Evolutionary conservation across 1,140 invertebrate species (phyloP), one percentile per base, ranked within the genome.

Genomic region (Drosophila repletoides): DNA sequence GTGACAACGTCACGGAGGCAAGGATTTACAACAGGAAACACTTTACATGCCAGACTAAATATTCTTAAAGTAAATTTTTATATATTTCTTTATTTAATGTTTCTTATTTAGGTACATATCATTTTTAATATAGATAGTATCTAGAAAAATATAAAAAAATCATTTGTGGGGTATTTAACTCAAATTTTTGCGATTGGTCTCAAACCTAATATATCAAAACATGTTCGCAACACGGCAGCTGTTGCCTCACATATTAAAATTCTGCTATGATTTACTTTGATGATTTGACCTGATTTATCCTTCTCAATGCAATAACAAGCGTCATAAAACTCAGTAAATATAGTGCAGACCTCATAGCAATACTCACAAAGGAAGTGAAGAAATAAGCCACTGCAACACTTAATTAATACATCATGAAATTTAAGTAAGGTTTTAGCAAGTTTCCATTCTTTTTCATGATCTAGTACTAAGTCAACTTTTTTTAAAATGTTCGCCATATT

Each of bases 271-370:
- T 98, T 95, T 0, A 99, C 93, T 79, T 95, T 96, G 0, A 95
- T 90, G 71, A 98, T 95, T 87, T 96, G 93, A 41, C 93, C 93
- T 45, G 90, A 80, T 55, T 93, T 92, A 90, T 98, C 94, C 88
- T 98, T 99, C 89, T 99, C 96, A 41, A 99, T 94, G 84, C 98
- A 99, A 89, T 99, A 99, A 90, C 99, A 99, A 72, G 93, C 94
- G 84, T 99, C 98, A 91, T 99, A 99, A 90, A 99, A 99, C 89
- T 99, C 99, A 0, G 95, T 95, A 81, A 99, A 99, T 1, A 93
- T 92, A 3, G 95, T 95, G n/a, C 95, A 94, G 33, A 99, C 94
- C 79, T 99, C 97, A 91, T 99, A 99, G 45, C 99, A 92, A 91
- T 95, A 99, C 90, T 99, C 98, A 91, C 99, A 99, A 2, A 99